These are phyloP conservation scores for Melanotus villosus DNA, from an alignment of 2,888 invertebrate genomes.

Conservation along the genomic window DNA sequence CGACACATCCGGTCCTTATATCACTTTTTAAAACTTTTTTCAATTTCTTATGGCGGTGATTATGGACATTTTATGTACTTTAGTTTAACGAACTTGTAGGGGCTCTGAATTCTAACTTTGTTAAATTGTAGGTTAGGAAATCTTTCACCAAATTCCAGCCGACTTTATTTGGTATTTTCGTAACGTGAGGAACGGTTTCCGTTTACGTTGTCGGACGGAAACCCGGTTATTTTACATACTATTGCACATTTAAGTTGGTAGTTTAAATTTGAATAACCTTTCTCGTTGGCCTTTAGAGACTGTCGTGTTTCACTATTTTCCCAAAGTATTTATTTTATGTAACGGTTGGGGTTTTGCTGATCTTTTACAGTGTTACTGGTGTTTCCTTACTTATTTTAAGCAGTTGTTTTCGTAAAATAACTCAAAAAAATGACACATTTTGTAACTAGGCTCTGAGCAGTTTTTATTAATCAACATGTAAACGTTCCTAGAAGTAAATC, in stretches of 20 bases:
- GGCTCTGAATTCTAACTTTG: background rate
- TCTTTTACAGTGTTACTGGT: too few species aligned
- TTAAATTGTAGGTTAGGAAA: background rate
- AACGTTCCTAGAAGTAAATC: too few species aligned
- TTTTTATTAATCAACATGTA: too few species aligned
- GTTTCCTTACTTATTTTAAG: too few species aligned
- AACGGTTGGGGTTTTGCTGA: background rate
- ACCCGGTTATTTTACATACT: conserved; percentile 11
- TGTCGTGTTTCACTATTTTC: background rate
- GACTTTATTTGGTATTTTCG: background rate
- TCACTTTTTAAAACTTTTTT: background rate
- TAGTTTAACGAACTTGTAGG: background rate
- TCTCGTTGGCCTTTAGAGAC: background rate
- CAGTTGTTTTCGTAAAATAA: too few species aligned
- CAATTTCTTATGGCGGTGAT: background rate
- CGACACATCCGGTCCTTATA: conserved; percentile 11
- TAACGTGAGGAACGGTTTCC: background rate
- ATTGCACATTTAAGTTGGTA: conserved; percentile 6
- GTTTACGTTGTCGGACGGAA: conserved; percentile 10
- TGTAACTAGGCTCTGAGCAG: too few species aligned
- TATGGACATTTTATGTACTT: conserved; percentile 4
- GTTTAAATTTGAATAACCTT: conserved; percentile 8
- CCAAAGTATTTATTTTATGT: background rate
- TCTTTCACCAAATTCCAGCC: background rate
- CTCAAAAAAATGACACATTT: too few species aligned